Conservation (phyloP, 2,888 invertebrate species). For the Lasiommata megera region DNA sequence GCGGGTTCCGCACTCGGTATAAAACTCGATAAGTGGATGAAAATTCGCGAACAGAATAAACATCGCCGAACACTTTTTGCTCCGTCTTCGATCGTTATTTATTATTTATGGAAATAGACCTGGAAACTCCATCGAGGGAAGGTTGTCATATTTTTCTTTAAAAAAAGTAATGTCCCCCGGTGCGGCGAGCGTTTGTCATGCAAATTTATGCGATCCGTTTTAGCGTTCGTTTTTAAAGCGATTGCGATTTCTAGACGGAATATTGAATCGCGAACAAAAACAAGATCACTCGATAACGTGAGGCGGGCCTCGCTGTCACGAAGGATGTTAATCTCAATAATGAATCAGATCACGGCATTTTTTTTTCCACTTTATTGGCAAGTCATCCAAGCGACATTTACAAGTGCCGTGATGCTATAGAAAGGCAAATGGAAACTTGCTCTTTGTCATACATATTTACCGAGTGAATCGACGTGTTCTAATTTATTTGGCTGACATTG, state of each 20-base stretch:
- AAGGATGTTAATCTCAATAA: constrained; percentile 45
- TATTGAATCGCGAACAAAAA: constrained; percentile 66
- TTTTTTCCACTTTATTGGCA: constrained; percentile 16
- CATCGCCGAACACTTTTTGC: constrained; percentile 70
- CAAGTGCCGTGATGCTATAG: neutral
- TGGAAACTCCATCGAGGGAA: constrained; percentile 69
- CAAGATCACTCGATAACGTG: constrained; percentile 52
- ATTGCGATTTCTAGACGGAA: constrained; percentile 72
- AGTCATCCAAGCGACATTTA: neutral
- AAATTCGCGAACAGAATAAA: constrained; percentile 73
- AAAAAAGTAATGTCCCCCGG: constrained; percentile 70
- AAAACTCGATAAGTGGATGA: constrained; percentile 70
- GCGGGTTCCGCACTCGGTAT: constrained; percentile 38
- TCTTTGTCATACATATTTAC: too few species aligned
- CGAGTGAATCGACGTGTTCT: too few species aligned
- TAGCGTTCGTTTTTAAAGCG: constrained; percentile 69
- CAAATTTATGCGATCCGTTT: constrained; percentile 77
- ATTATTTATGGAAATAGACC: constrained; percentile 80
- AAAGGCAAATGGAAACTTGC: too few species aligned
- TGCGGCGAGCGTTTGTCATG: constrained; percentile 70
- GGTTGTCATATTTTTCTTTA: constrained; percentile 79
- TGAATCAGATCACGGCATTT: constrained; percentile 42
- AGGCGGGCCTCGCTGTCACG: constrained; percentile 61
- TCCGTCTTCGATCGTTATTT: constrained; percentile 74
- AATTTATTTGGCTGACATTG: too few species aligned